Base-by-base conservation (phyloP, 2,797 vertebrate species). In the Myotis vivesi region DNA sequence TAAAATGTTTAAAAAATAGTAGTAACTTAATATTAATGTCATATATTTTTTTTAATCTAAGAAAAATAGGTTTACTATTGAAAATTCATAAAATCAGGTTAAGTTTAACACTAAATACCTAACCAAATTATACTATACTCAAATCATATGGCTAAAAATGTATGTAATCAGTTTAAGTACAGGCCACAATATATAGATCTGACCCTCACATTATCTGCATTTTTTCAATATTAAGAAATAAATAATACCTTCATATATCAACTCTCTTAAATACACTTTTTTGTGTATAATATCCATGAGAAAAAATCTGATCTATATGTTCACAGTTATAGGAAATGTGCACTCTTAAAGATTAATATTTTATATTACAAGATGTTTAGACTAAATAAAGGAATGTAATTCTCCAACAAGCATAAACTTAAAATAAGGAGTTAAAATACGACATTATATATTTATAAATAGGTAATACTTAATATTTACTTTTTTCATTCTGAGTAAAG, bases 341-440 rank as follows among this genome's bases (percentile, higher is more conserved):
- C 23, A 90, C 59, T 72, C 15, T 82, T 55, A 84, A 8, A 85
- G 15, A 72, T 46, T 66, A 87, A 33, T 36, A 79, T 55, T 84
- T 44, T 81, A 85, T 28, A 71, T 49, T 91, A 53, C 9, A 55
- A 55, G 36, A 51, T 44, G 15, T 33, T 59, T 22, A 57, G 8
- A 5, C 41, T 77, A 81, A 89, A 75, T 12, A 59, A 71, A 94
- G 44, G 9, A 87, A 81, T 30, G 1, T 13, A 69, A 83, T 91
- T 92, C 36, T 89, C 5, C 38, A 94, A 82, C 12, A 75, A 55
- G 20, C 49, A 87, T 62, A 85, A 66, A 33, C 2, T 44, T 68
- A 51, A 94, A 95, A 77, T 41, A 80, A 66, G 28, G 15, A 96
- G 77, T 53, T 91, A 87, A 97, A 88, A 55, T 38, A 46, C 71